These are phyloP conservation scores for Apis florea DNA, from an alignment of 1,140 invertebrate species.

Conservation along the genomic window DNA sequence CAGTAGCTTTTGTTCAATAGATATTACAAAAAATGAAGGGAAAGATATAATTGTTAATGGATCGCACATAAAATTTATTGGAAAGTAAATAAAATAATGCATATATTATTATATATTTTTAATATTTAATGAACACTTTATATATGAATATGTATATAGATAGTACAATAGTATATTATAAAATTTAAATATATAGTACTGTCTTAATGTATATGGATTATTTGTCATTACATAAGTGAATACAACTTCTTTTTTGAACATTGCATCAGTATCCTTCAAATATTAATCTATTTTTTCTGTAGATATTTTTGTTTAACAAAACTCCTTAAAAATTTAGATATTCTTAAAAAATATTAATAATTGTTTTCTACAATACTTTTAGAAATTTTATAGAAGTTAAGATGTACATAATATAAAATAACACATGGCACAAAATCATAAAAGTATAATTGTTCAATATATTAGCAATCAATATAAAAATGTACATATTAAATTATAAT, in stretches of 20 bases:
- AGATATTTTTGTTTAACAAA: not conserved
- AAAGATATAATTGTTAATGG: slow-evolving; percentile 88
- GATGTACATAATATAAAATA: slow-evolving; percentile 16
- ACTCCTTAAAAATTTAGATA: not conserved
- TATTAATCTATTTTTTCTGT: not conserved
- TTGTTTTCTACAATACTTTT: not conserved
- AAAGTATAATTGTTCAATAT: slow-evolving; percentile 10
- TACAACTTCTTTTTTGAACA: not conserved
- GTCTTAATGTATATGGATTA: not conserved
- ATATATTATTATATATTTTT: not conserved
- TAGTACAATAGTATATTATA: not conserved
- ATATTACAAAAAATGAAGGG: slow-evolving; percentile 87
- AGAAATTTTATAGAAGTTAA: not conserved
- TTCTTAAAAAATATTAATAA: not conserved
- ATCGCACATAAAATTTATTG: slow-evolving; percentile 89
- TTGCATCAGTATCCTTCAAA: not conserved
- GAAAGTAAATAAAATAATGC: not conserved
- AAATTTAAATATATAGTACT: slow-evolving; percentile 7
- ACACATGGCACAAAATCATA: slow-evolving; percentile 35
- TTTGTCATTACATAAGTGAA: slow-evolving; percentile 1
- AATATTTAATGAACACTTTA: slow-evolving; percentile 3
- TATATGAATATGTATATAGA: not conserved
- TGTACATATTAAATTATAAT: slow-evolving; percentile 13
- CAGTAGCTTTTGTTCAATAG: slow-evolving; percentile 90
- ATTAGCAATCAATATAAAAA: not conserved